Conservation (phyloP, 2,797 vertebrate species). For the Gambusia yucatana region DNA sequence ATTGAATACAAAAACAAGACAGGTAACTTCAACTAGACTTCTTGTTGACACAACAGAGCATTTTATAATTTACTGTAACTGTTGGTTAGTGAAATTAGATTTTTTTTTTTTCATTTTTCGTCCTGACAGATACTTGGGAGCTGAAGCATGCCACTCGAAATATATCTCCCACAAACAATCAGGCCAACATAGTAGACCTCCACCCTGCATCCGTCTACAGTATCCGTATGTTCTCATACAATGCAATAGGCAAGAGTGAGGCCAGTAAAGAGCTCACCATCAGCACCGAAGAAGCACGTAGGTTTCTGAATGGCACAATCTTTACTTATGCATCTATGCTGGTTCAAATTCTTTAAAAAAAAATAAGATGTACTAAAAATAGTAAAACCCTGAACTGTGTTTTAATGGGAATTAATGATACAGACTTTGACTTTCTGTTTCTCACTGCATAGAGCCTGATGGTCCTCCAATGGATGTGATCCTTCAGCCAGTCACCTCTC, state of each 20-base stretch:
- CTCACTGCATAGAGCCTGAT: conserved; percentile 86
- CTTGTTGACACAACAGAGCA: neutral
- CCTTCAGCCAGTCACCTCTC: conserved; percentile 93
- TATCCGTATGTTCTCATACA: conserved; percentile 99
- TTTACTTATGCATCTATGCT: conserved; percentile 17
- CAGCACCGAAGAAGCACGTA: conserved; percentile 98
- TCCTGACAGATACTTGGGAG: conserved; percentile 91
- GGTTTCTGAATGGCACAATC: conserved; percentile 34
- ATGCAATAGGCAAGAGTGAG: conserved; percentile 94
- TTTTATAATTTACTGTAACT: neutral
- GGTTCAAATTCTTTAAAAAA: neutral
- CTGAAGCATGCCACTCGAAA: conserved; percentile 96
- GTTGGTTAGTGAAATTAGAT: neutral
- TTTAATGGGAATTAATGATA: neutral
- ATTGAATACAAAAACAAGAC: conserved; percentile 99
- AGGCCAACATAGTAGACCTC: conserved; percentile 97
- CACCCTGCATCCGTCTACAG: conserved; percentile 97
- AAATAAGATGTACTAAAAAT: neutral
- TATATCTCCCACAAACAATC: conserved; percentile 97
- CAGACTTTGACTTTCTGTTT: conserved; percentile 1
- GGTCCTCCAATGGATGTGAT: conserved; percentile 97
- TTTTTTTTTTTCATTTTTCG: neutral
- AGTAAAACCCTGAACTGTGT: conserved; percentile 8
- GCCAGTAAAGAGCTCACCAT: conserved; percentile 97
- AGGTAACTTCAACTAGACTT: conserved; percentile 72